Conservation (phyloP, 2,113 vertebrate species). For the Galbula dea region DNA sequence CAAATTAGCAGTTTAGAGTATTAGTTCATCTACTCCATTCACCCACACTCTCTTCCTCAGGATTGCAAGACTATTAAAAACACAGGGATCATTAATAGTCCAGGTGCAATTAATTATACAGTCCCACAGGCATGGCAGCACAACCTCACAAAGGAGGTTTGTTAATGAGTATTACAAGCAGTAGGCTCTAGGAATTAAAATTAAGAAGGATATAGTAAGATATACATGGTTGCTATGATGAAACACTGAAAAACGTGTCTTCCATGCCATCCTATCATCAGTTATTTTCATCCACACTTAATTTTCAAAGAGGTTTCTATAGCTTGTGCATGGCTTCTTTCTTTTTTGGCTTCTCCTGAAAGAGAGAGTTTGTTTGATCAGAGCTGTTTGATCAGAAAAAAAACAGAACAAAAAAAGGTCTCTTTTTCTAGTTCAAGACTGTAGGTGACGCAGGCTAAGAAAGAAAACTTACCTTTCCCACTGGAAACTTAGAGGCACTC, state of each 20-base stretch:
- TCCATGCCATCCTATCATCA: not conserved
- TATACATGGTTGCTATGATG: not conserved
- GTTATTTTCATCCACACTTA: not conserved
- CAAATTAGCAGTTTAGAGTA: not conserved
- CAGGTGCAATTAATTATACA: not conserved
- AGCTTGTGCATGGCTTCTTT: not conserved
- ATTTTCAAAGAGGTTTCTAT: not conserved
- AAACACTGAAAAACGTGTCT: not conserved
- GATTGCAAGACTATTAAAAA: not conserved
- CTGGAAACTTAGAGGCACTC: not conserved
- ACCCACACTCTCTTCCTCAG: not conserved
- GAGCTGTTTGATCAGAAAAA: not conserved
- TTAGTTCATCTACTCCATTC: not conserved
- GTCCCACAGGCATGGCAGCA: not conserved
- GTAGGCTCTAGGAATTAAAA: not conserved
- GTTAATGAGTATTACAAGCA: not conserved
- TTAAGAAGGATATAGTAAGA: not conserved
- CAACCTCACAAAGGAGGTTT: not conserved
- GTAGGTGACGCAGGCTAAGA: not conserved
- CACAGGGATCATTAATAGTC: not conserved
- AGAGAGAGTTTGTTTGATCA: not conserved
- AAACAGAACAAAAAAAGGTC: no score
- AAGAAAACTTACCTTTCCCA: not conserved
- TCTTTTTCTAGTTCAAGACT: not conserved
- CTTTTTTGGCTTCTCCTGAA: not conserved